Conservation (phyloP, 2,797 vertebrate genomes). For the Premnoplex brunnescens region DNA sequence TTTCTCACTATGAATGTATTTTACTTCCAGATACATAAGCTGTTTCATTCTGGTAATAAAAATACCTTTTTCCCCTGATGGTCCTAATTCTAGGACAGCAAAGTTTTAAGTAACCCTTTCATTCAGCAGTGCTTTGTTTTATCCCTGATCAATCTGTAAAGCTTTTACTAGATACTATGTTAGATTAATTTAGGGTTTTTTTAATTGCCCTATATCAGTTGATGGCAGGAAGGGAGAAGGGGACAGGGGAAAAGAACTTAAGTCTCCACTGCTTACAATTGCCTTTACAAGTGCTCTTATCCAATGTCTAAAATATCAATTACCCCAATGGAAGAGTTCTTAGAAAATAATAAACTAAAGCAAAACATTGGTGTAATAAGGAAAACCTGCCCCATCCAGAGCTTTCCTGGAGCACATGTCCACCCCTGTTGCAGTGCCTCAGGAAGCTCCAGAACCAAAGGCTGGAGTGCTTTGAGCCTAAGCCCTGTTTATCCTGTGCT, state of each 20-base stretch:
- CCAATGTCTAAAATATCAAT: background rate
- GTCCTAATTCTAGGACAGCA: background rate
- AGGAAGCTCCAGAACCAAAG: background rate
- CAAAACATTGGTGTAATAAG: background rate
- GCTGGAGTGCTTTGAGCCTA: background rate
- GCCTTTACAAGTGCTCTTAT: background rate
- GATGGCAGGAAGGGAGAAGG: background rate
- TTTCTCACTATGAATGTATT: background rate
- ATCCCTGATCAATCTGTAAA: background rate
- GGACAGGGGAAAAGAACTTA: background rate
- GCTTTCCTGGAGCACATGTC: background rate
- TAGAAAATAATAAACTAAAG: background rate
- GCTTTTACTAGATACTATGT: background rate
- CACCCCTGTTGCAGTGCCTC: background rate
- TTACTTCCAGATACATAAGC: background rate
- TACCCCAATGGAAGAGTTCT: background rate
- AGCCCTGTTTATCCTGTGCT: accelerated
- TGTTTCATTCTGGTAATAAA: background rate
- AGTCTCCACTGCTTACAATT: background rate
- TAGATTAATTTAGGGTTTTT: no score
- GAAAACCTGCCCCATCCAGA: background rate
- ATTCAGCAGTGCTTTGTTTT: background rate
- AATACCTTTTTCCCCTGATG: background rate
- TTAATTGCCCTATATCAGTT: background rate
- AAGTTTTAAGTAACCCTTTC: background rate